These are phyloP conservation scores for Antheraea assamensis DNA, from an alignment of 2,888 invertebrate genomes.

Conservation along the genomic window DNA sequence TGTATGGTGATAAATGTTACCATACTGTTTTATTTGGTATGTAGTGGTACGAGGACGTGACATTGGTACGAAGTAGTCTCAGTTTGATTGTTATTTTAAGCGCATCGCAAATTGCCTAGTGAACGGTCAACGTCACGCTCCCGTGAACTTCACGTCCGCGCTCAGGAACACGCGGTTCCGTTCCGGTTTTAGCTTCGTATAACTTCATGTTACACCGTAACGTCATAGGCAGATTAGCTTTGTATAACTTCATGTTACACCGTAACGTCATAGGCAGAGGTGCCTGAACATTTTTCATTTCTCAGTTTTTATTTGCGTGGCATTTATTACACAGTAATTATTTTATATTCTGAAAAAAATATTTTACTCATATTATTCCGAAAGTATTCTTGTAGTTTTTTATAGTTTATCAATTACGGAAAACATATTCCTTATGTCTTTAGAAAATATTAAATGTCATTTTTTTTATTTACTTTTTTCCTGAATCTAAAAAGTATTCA, in stretches of 20 bases:
- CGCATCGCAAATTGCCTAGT: conserved; percentile 7
- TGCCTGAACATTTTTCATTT: no score
- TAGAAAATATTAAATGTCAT: no score
- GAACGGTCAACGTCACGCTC: not conserved
- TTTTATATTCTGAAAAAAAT: no score
- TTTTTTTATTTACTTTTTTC: no score
- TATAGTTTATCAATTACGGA: no score
- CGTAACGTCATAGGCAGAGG: not conserved
- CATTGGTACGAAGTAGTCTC: not conserved
- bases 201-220: not conserved
- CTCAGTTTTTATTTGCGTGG: no score
- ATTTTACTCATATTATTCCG: no score
- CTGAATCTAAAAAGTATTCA: no score
- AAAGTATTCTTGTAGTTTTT: no score
- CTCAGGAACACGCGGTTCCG: conserved; percentile 3
- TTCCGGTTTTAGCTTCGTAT: not conserved
- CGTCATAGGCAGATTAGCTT: not conserved
- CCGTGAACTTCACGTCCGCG: conserved; percentile 4
- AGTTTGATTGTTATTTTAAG: conserved; percentile 7
- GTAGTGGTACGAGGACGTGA: not conserved
- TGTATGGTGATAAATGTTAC: not conserved
- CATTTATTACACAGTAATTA: no score
- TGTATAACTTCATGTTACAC: not conserved
- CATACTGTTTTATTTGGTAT: conserved; percentile 1
- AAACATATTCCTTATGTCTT: no score